Conservation (phyloP, 2,888 invertebrate genomes). For the Lacanobia wlatinum region DNA sequence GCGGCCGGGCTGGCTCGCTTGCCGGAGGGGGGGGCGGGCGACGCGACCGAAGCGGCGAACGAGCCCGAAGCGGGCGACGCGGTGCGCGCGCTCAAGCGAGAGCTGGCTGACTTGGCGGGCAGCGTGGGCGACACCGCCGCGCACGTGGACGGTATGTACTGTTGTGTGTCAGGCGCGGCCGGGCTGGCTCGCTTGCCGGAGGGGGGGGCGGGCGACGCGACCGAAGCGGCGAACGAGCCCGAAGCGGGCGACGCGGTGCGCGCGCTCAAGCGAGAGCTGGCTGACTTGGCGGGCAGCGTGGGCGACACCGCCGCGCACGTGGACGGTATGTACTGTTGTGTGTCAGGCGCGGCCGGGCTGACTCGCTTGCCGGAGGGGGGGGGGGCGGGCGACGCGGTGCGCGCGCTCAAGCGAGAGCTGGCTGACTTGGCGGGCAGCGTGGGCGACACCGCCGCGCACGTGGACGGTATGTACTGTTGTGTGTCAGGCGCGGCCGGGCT, state of each 20-base stretch:
- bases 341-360: conserved; percentile 64
- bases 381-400: conserved; percentile 35
- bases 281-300: conserved; percentile 86
- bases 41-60: neutral
- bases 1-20: conserved; percentile 77
- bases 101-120: conserved; percentile 86
- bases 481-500: conserved; percentile 64
- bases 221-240: conserved; percentile 6
- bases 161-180: conserved; percentile 56
- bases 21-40: conserved; percentile 44
- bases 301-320: conserved; percentile 68
- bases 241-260: conserved; percentile 68
- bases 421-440: conserved; percentile 86
- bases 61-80: conserved; percentile 64
- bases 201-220: conserved; percentile 28
- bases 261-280: conserved; percentile 80
- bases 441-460: conserved; percentile 68
- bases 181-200: conserved; percentile 76
- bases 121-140: conserved; percentile 78
- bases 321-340: conserved; percentile 44
- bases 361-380: conserved; percentile 74
- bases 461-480: conserved; percentile 45
- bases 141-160: conserved; percentile 56
- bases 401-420: conserved; percentile 76
- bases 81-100: conserved; percentile 73